Evolutionary conservation across 2,797 vertebrate species (phyloP).

Genomic region (Lithobates pipiens): DNA sequence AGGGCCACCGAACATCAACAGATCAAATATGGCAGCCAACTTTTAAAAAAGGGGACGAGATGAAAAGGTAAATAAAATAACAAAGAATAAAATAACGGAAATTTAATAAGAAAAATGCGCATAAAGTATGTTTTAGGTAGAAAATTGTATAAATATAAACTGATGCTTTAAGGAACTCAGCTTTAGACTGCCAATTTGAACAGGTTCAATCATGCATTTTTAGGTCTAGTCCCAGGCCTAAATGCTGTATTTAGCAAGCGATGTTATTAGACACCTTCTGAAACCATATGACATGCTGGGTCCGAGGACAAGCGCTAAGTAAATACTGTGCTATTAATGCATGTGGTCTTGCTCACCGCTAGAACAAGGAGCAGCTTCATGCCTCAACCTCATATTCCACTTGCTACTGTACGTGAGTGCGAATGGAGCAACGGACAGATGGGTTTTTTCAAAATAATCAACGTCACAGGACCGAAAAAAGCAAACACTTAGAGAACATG

Average conservation of each 20-base stretch:
- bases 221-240: conserved; percentile 2
- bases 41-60: too few species aligned
- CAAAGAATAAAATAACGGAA: too few species aligned
- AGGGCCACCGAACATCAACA: background rate
- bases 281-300: conserved; percentile 30
- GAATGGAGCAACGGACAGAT: background rate
- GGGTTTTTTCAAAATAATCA: conserved; percentile 11
- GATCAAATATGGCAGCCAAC: background rate
- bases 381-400: conserved; percentile 40
- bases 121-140: too few species aligned
- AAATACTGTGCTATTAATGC: conserved; percentile 50
- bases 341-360: conserved; percentile 23
- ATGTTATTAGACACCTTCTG: conserved; percentile 15
- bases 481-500: background rate
- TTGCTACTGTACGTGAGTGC: conserved; percentile 5
- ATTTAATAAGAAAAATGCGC: too few species aligned
- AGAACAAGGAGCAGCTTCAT: conserved; percentile 30
- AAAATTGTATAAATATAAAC: background rate
- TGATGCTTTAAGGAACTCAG: background rate
- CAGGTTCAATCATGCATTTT: conserved; percentile 29
- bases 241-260: conserved; percentile 19
- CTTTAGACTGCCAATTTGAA: background rate
- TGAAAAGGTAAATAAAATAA: too few species aligned
- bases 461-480: conserved; percentile 20
- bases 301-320: conserved; percentile 2